Conservation (phyloP, 37 sponge, comb jelly and placozoan species). For the Cliona cf. orientalis region DNA sequence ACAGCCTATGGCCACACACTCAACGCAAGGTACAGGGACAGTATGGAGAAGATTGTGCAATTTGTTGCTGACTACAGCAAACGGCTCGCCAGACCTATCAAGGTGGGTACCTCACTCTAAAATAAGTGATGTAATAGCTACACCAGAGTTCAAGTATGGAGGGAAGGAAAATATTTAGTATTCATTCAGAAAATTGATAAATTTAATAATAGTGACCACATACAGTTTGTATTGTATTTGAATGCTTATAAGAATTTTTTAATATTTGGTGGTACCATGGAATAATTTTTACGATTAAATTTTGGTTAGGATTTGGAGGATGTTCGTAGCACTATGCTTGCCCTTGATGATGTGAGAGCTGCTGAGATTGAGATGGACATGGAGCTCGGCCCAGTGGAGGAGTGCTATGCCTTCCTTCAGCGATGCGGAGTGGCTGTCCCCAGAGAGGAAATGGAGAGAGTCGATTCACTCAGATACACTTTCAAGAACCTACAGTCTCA, state of each 20-base stretch:
- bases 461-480: slow-evolving; percentile 93
- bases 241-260: too few relatives aligned
- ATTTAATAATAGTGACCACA: too few relatives aligned
- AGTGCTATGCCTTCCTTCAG: slow-evolving; percentile 90
- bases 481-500: slow-evolving; percentile 82
- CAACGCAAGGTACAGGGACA: slow-evolving; percentile 66
- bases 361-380: slow-evolving; percentile 90
- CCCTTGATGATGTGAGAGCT: slow-evolving; percentile 81
- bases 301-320: slow-evolving; percentile 98
- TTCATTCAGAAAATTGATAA: too few relatives aligned
- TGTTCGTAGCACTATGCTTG: slow-evolving; percentile 85
- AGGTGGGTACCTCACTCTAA: slow-evolving; percentile 52
- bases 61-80: slow-evolving; percentile 71
- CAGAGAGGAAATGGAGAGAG: slow-evolving; percentile 89
- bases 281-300: too few relatives aligned
- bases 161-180: too few relatives aligned
- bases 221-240: too few relatives aligned
- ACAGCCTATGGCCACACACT: slow-evolving; percentile 79
- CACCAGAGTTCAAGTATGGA: too few relatives aligned
- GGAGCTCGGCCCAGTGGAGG: slow-evolving; percentile 89
- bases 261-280: too few relatives aligned
- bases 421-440: slow-evolving; percentile 78
- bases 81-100: slow-evolving; percentile 77
- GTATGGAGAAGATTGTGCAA: slow-evolving; percentile 79
- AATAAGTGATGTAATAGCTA: too few relatives aligned